Percentiles rank a stretch among this genome's conserved stretches.
phyloP scores from a whole-genome alignment of 2,113 vertebrate species.

The Catharus bicknelli region DNA sequence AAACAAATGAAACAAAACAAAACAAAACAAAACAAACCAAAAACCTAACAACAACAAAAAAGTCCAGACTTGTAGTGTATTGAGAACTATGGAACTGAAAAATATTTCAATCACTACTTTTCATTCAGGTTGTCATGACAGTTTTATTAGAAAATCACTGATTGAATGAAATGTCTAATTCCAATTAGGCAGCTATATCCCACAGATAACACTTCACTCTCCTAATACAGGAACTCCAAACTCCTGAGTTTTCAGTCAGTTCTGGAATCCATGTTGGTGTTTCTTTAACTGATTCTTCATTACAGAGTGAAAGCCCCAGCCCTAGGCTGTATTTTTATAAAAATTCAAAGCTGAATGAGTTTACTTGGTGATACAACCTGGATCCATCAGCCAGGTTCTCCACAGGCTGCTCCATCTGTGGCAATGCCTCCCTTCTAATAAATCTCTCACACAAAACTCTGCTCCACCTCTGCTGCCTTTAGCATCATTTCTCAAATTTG shows the following conservation, averaged over 20 bases:
- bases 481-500: neutral
- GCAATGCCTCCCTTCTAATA: accelerated
- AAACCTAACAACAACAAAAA: neutral
- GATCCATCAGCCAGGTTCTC: neutral
- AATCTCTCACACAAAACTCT: neutral
- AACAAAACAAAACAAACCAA: neutral
- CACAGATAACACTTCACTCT: neutral
- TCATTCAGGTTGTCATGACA: neutral
- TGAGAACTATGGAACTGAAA: neutral
- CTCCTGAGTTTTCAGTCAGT: neutral
- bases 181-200: neutral
- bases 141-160: neutral
- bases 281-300: neutral
- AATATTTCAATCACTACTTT: neutral
- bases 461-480: neutral
- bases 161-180: neutral
- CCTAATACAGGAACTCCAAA: neutral
- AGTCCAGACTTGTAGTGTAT: neutral
- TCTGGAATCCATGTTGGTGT: neutral
- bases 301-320: neutral
- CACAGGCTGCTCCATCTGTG: neutral
- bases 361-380: neutral
- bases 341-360: neutral
- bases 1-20: neutral
- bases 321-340: neutral